Percentiles rank a stretch among this genome's conserved stretches.
Evolutionary conservation across 2,113 vertebrate genomes (phyloP).

Genomic region (Myotis lucifugus): DNA sequence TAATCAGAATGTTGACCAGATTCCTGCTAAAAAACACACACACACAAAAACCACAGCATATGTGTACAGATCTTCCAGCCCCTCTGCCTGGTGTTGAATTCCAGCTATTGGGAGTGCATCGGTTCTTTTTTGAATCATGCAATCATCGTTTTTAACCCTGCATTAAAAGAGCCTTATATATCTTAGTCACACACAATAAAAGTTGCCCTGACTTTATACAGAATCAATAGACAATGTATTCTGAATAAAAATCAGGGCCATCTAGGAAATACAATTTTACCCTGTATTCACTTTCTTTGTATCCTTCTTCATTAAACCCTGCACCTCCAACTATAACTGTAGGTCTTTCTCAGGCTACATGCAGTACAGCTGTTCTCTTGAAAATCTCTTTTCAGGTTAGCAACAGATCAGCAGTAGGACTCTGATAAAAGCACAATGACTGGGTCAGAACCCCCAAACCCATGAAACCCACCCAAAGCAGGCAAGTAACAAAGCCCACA

Average conservation of each 20-base stretch:
- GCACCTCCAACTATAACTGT: neutral
- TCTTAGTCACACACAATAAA: conserved; percentile 23
- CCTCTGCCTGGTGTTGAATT: neutral
- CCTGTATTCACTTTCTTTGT: neutral
- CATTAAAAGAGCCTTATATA: neutral
- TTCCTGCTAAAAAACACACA: neutral
- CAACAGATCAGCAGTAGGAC: neutral
- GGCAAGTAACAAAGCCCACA: neutral
- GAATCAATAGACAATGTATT: conserved; percentile 41
- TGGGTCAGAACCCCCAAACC: neutral
- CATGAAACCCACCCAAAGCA: neutral
- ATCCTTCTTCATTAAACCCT: neutral
- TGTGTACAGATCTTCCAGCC: fast-evolving
- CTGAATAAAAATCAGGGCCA: conserved; percentile 31
- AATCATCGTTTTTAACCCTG: neutral
- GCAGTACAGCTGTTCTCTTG: neutral
- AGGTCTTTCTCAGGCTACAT: neutral
- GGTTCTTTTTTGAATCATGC: neutral
- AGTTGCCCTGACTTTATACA: conserved; percentile 38
- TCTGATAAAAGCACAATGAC: neutral
- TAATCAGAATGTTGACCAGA: neutral
- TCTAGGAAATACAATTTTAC: conserved; percentile 1
- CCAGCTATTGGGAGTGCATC: neutral
- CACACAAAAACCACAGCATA: too few species aligned
- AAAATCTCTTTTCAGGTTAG: neutral